phyloP scores from a whole-genome alignment of 2,888 invertebrate species.

The Drepana falcataria region DNA sequence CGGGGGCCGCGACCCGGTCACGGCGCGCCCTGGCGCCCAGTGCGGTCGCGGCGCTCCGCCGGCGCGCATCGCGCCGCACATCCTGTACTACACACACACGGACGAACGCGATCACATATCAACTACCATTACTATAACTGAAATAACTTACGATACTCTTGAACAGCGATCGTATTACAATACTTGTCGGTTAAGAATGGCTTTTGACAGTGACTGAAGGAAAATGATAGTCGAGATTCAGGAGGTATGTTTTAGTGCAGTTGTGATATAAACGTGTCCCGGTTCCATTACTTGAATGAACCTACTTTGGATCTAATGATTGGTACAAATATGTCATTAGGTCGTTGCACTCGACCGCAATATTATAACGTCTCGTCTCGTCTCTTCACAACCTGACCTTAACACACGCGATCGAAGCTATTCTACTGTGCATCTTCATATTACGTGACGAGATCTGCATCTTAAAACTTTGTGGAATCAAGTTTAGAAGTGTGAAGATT shows the following conservation, averaged over 20 bases:
- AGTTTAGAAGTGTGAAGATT: slow-evolving; percentile 52
- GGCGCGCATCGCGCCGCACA: slow-evolving; percentile 59
- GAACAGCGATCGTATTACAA: neutral
- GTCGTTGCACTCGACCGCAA: neutral
- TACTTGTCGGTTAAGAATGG: slow-evolving; percentile 11
- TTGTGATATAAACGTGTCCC: neutral
- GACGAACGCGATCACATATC: neutral
- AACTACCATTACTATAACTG: too few species aligned
- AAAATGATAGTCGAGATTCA: slow-evolving; percentile 75
- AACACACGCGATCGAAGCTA: neutral
- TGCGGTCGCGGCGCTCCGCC: slow-evolving; percentile 74
- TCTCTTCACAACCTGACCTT: neutral
- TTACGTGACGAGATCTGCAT: slow-evolving; percentile 8
- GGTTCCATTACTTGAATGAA: neutral
- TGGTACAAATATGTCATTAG: neutral
- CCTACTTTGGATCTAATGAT: neutral
- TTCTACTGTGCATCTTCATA: neutral
- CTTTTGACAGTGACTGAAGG: slow-evolving; percentile 24
- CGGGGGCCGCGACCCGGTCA: slow-evolving; percentile 66
- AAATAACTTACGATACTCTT: neutral
- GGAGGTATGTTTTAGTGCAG: slow-evolving; percentile 48
- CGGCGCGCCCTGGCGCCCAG: slow-evolving; percentile 42
- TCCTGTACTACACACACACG: neutral
- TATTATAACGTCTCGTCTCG: neutral
- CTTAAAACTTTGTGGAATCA: slow-evolving; percentile 25